Evolutionary conservation across 30 jellyfish, hydroid and myxozoan species (phyloP), one percentile per base, ranked within the genome.

Genomic region (Clytia hemisphaerica): DNA sequence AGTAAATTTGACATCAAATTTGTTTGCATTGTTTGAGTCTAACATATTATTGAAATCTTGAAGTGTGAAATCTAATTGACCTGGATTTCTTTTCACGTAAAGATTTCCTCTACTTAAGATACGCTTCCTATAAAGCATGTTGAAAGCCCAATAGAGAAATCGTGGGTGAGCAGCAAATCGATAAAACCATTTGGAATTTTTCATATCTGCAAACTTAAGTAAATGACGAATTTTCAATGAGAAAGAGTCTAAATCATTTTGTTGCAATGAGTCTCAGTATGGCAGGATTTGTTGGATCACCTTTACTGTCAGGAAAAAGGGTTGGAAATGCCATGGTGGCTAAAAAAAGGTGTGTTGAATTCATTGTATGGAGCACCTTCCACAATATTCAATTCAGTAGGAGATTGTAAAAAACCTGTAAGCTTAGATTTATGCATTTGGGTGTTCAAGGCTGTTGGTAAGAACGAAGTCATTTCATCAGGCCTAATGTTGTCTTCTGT

Each of bases 241-340:
- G 18, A 61, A 61, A 22, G 74, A 26, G 57, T 59, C 73, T 33
- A 54, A 24, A 33, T 24, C 58, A 59, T 54, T 59, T n/a, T 25
- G 21, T 10, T 59, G 73, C 50, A 59, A 59, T 59, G 16, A 24
- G 57, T 25, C 73, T 15, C 14, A 59, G 15, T 24, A 29, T 59
- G 16, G 58, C 15, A 29, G n/a, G n/a, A 25, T 9, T 61, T 4
- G 74, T 61, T 14, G 74, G 74, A 37, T 65, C 68, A 36, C 78
- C 78, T 32, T 65, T 65, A 15, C 66, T 31, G 24, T 51, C 66
- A 14, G 71, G 72, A 53, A 69, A 69, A 2, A 69, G 75, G 14
- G 82, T 69, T 45, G 82, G 82, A 69, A 69, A 69, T 3, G 82
- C 78, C 82, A 69, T 69, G 12, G 82, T 22, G 6, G 82, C 82